Percentiles rank a stretch among this genome's conserved stretches.
Evolutionary conservation across 92 coral and sea anemone genomes (phyloP).

Genomic region (Epizoanthus fatuus): DNA sequence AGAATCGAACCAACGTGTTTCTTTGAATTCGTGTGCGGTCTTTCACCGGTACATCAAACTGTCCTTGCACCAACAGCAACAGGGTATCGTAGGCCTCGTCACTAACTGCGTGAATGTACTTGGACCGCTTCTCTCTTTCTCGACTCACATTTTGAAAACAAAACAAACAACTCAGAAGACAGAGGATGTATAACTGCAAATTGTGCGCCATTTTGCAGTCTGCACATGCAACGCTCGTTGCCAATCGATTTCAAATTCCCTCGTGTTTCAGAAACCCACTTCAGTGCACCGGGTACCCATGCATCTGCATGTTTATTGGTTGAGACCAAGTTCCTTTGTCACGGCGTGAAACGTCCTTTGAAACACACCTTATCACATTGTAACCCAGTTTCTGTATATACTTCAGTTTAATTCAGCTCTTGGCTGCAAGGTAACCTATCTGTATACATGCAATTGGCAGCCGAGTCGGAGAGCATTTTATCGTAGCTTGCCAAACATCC

Average conservation of each 20-base stretch:
- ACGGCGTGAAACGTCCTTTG: neutral
- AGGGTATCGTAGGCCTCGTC: constrained; percentile 31
- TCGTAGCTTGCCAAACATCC: too few species aligned
- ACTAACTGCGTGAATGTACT: constrained; percentile 48
- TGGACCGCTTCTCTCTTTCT: constrained; percentile 31
- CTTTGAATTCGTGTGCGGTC: constrained; percentile 25
- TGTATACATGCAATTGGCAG: too few species aligned
- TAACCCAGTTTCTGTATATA: too few species aligned
- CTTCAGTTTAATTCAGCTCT: too few species aligned
- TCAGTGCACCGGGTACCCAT: too few species aligned
- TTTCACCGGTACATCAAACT: constrained; percentile 41
- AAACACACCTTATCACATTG: neutral
- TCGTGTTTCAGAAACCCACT: too few species aligned
- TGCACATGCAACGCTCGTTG: too few species aligned
- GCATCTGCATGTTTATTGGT: too few species aligned
- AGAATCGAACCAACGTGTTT: constrained; percentile 25
- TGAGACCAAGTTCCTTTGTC: too few species aligned
- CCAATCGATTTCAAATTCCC: too few species aligned
- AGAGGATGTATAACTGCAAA: neutral
- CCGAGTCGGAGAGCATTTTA: too few species aligned
- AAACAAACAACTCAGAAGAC: constrained; percentile 18
- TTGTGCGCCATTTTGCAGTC: neutral
- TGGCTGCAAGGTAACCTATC: too few species aligned
- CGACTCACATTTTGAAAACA: constrained; percentile 7
- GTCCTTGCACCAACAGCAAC: constrained; percentile 30